Percentiles rank a stretch among this genome's conserved stretches.
Conservation (phyloP, 2,888 invertebrate species). For the Hedychridium roseum region DNA sequence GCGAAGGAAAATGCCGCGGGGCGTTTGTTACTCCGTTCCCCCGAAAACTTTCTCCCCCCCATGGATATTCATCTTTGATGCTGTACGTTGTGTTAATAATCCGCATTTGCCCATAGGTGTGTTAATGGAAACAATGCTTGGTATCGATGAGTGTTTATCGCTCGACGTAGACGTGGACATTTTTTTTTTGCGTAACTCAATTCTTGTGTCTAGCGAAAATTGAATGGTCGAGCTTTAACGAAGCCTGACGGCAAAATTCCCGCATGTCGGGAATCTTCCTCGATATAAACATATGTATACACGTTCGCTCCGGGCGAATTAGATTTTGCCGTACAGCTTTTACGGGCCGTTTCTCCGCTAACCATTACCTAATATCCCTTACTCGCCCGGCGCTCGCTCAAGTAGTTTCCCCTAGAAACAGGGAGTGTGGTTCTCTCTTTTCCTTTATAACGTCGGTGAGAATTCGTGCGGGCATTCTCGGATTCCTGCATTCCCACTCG, state of each 20-base stretch:
- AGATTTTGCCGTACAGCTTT: conserved; percentile 35
- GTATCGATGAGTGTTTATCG: too few relatives aligned
- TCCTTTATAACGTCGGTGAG: conserved; percentile 23
- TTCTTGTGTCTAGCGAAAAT: too few relatives aligned
- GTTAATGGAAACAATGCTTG: too few relatives aligned
- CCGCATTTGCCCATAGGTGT: too few relatives aligned
- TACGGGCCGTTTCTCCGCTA: conserved; percentile 31
- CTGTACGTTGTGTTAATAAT: too few relatives aligned
- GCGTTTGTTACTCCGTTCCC: too few relatives aligned
- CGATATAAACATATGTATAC: too few relatives aligned
- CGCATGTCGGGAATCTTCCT: conserved; percentile 18
- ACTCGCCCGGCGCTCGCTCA: conserved; percentile 23
- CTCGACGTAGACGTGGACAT: too few relatives aligned
- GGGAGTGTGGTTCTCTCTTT: conserved; percentile 13
- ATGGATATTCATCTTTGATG: too few relatives aligned
- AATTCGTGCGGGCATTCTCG: conserved; percentile 24
- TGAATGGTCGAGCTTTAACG: too few relatives aligned
- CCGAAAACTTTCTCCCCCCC: conserved; percentile 17
- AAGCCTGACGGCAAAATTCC: conserved; percentile 20
- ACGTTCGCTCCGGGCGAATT: conserved; percentile 21
- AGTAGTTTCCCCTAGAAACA: conserved; percentile 1
- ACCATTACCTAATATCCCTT: conserved; percentile 33
- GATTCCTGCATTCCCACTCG: conserved; percentile 28
- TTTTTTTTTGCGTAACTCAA: too few relatives aligned
- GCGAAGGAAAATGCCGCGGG: too few relatives aligned